Evolutionary conservation across 2,888 invertebrate genomes (phyloP).

Genomic region (Cistogaster globosa): DNA sequence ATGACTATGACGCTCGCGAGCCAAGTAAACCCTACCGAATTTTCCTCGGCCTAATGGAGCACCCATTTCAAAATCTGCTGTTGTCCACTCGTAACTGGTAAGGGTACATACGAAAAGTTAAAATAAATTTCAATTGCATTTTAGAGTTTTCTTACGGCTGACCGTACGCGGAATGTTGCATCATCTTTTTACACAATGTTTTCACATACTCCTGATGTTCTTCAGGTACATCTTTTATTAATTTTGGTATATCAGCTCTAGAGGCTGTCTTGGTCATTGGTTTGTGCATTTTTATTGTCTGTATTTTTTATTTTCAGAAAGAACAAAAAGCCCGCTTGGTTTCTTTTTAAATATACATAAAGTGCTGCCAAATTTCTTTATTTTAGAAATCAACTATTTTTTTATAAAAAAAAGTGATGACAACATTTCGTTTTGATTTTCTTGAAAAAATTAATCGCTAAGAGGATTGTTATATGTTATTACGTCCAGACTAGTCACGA

Average conservation of each 20-base stretch:
- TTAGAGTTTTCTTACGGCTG: conserved; percentile 83
- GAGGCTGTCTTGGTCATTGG: conserved; percentile 74
- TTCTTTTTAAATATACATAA: conserved; percentile 24
- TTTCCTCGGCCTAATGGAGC: conserved; percentile 94
- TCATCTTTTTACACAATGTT: conserved; percentile 83
- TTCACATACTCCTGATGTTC: conserved; percentile 79
- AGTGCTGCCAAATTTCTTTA: conserved; percentile 2
- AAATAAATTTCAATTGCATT: neutral
- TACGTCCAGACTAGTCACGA: too few species aligned
- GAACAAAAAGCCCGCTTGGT: conserved; percentile 11
- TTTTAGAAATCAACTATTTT: neutral
- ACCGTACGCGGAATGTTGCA: conserved; percentile 86
- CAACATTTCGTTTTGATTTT: too few species aligned
- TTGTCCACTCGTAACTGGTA: conserved; percentile 87
- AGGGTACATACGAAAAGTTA: neutral
- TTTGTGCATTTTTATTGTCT: conserved; percentile 45
- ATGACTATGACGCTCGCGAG: conserved; percentile 90
- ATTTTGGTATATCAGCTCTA: conserved; percentile 76
- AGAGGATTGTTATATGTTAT: too few species aligned
- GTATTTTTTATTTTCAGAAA: neutral
- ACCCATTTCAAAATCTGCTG: conserved; percentile 94
- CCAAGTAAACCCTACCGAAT: conserved; percentile 96
- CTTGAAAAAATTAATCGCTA: too few species aligned
- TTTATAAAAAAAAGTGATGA: too few species aligned
- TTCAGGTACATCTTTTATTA: conserved; percentile 78